Conservation (phyloP, 2,888 invertebrate genomes). For the Drosophila quinaria region DNA sequence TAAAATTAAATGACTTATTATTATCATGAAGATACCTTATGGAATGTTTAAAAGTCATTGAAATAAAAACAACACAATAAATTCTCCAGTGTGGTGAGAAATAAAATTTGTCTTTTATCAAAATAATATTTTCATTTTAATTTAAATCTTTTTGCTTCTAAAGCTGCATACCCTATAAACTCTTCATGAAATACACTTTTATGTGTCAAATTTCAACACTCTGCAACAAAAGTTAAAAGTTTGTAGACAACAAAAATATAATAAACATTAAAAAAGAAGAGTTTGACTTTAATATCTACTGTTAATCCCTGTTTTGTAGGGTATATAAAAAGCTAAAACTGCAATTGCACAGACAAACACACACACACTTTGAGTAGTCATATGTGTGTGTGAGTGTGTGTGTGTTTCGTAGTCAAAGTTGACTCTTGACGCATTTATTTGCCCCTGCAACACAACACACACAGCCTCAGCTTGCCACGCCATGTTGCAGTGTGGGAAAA, state of each 20-base stretch:
- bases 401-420: conserved; percentile 67
- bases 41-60: too few relatives aligned
- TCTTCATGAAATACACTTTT: background rate
- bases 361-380: conserved; percentile 3
- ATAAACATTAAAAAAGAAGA: background rate
- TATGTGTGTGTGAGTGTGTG: conserved; percentile 10
- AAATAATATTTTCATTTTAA: too few relatives aligned
- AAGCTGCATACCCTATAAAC: background rate
- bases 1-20: too few relatives aligned
- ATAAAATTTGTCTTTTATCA: too few relatives aligned
- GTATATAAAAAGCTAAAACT: conserved; percentile 61
- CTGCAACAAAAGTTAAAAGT: conserved; percentile 15
- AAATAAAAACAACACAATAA: too few relatives aligned
- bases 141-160: background rate
- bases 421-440: conserved; percentile 80
- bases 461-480: conserved; percentile 12
- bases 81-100: too few relatives aligned
- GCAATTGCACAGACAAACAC: conserved; percentile 41
- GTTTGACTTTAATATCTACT: conserved; percentile 4
- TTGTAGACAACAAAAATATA: conserved; percentile 2
- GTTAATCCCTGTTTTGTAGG: conserved; percentile 34
- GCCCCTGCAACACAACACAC: conserved; percentile 11
- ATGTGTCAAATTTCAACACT: conserved; percentile 6
- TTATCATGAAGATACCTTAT: too few relatives aligned
- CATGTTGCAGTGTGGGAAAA: conserved; percentile 67